phyloP scores from a whole-genome alignment of 2,888 invertebrate genomes.

The Drosophila acutilabella region DNA sequence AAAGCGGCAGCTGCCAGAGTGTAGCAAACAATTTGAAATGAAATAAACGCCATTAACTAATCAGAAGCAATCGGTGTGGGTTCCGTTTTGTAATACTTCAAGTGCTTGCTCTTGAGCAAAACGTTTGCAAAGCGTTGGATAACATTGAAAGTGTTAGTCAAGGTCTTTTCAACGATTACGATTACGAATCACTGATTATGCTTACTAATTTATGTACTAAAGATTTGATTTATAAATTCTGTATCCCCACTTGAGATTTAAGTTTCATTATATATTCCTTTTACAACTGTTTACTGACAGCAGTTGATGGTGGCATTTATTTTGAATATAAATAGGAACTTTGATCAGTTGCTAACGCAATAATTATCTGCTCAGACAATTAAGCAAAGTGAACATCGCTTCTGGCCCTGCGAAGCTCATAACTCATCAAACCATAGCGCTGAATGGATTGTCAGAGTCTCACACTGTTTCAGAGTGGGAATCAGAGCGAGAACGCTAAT shows the following conservation, averaged over 20 bases:
- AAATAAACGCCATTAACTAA: conserved; percentile 77
- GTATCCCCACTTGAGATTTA: background rate
- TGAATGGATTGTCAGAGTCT: conserved; percentile 11
- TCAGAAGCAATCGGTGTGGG: conserved; percentile 50
- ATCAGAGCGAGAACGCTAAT: conserved; percentile 32
- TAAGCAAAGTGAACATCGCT: background rate
- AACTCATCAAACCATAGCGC: conserved; percentile 11
- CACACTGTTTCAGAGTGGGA: conserved; percentile 12
- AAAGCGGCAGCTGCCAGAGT: conserved; percentile 32
- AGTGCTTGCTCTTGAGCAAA: conserved; percentile 2
- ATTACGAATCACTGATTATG: conserved; percentile 2
- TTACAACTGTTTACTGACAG: background rate
- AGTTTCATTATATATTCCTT: background rate
- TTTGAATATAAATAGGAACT: background rate
- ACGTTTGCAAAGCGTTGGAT: conserved; percentile 15
- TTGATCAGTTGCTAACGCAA: background rate
- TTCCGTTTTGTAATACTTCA: background rate
- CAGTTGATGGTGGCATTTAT: too few species aligned
- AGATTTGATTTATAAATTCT: conserved; percentile 1
- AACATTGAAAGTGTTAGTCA: conserved; percentile 12
- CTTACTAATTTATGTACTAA: conserved; percentile 9
- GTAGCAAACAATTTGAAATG: conserved; percentile 55
- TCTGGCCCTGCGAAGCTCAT: background rate
- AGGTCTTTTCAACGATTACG: conserved; percentile 4
- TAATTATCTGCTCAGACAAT: background rate